Evolutionary conservation across 1,140 invertebrate species (phyloP).

Genomic region (Diachasmimorpha longicaudata): DNA sequence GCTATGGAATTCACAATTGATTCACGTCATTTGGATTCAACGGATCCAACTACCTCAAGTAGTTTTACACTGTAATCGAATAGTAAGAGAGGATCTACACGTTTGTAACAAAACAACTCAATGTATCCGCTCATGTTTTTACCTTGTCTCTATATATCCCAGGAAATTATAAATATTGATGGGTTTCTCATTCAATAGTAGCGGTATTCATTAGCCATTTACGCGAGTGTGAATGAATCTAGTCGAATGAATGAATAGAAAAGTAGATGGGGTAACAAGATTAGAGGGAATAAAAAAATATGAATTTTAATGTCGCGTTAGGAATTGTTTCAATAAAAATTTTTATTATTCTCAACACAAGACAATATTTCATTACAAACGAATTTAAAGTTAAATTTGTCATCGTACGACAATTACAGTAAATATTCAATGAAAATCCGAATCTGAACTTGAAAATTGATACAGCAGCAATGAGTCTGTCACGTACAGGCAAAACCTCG

Average conservation of each 20-base stretch:
- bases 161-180: neutral
- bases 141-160: neutral
- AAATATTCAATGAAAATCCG: neutral
- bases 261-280: no score
- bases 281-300: no score
- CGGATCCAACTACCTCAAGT: neutral
- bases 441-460: neutral
- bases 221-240: neutral
- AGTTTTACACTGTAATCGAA: neutral
- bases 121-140: neutral
- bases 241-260: neutral
- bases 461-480: slow-evolving; percentile 21
- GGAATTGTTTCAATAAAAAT: no score
- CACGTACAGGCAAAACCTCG: slow-evolving; percentile 31
- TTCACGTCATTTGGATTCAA: neutral
- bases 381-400: no score
- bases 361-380: no score
- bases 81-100: neutral
- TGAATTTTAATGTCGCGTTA: no score
- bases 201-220: neutral
- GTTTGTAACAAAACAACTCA: neutral
- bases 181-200: neutral
- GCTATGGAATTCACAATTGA: neutral
- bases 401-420: neutral
- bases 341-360: no score